phyloP scores from a whole-genome alignment of 2,797 vertebrate species.

The Gymnothorax javanicus region DNA sequence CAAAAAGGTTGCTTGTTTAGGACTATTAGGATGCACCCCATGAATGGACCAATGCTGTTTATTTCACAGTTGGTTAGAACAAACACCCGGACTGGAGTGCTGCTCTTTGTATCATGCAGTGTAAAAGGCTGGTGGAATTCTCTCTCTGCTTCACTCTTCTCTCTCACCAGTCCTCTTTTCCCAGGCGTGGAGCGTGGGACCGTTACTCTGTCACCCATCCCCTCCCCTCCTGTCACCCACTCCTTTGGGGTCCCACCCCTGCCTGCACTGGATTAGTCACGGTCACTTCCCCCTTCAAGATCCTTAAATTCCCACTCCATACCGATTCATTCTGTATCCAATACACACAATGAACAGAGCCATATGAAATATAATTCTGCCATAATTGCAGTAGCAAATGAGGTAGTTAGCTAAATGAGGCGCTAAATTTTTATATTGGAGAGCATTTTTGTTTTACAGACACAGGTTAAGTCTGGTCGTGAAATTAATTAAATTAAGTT shows the following conservation, averaged over 20 bases:
- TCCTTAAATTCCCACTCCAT: neutral
- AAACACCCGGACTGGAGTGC: no score
- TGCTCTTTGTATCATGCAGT: no score
- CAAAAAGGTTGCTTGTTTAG: no score
- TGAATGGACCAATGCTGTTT: no score
- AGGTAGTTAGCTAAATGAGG: neutral
- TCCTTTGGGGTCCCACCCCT: neutral
- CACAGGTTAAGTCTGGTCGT: neutral
- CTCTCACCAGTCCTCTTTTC: neutral
- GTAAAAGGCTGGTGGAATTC: neutral
- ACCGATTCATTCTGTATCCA: neutral
- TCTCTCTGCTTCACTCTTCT: neutral
- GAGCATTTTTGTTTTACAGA: neutral
- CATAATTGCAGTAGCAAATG: neutral
- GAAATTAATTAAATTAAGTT: no score
- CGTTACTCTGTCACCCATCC: neutral
- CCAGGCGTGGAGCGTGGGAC: neutral
- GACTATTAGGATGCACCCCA: no score
- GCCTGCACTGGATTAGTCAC: slow-evolving; percentile 12
- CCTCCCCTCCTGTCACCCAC: neutral
- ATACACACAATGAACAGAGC: neutral
- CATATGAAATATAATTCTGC: no score
- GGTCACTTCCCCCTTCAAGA: neutral
- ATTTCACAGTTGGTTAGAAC: no score
- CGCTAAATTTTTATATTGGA: neutral